Conservation (phyloP, 2,797 vertebrate species). For the Tauraco hartlaubi region DNA sequence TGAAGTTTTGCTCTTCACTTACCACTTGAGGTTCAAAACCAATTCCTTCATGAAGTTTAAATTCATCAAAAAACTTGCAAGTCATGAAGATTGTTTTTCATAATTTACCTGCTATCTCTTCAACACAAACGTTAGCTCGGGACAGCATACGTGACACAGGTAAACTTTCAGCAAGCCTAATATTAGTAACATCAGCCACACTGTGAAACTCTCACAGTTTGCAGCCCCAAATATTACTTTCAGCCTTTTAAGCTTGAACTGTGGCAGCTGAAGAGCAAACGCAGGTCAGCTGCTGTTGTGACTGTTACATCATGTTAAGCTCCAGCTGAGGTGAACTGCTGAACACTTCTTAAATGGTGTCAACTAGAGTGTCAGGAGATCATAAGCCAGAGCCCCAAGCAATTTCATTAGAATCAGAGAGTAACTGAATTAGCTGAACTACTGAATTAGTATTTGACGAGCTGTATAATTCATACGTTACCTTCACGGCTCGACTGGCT, state of each 20-base stretch:
- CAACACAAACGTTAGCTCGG: neutral
- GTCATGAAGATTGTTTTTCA: accelerated
- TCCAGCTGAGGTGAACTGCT: slow-evolving; percentile 20
- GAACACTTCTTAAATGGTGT: slow-evolving; percentile 47
- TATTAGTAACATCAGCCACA: neutral
- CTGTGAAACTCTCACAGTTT: neutral
- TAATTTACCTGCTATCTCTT: neutral
- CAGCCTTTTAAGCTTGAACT: slow-evolving; percentile 12
- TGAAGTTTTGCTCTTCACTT: neutral
- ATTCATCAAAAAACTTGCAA: neutral
- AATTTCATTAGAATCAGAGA: slow-evolving; percentile 54
- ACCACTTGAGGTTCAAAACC: neutral
- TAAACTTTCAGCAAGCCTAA: neutral
- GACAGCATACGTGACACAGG: neutral
- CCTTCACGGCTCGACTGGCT: neutral
- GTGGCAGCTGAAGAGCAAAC: slow-evolving; percentile 9
- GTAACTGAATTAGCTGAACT: slow-evolving; percentile 43
- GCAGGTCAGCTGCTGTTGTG: slow-evolving; percentile 9
- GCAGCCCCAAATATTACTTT: neutral
- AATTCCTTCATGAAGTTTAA: neutral
- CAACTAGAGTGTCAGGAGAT: slow-evolving; percentile 53
- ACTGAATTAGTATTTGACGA: slow-evolving; percentile 55
- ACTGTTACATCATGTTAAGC: neutral
- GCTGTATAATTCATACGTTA: slow-evolving; percentile 1
- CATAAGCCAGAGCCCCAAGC: slow-evolving; percentile 58